phyloP scores from a whole-genome alignment of 1,140 invertebrate species.

The Cyclargus thomasi region DNA sequence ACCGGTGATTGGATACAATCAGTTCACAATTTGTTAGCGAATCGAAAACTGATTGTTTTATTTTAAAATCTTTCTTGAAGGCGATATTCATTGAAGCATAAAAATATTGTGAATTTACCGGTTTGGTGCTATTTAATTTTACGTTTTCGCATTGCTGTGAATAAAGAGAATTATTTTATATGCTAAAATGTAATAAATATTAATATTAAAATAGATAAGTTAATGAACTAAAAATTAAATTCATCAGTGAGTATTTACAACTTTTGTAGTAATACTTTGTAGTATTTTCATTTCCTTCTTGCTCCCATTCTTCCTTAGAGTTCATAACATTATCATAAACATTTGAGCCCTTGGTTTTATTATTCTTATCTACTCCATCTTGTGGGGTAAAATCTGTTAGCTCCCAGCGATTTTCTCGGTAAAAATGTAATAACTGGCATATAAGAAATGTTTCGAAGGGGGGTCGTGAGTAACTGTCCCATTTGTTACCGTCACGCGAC shows the following conservation, averaged over 20 bases:
- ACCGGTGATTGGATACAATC: conserved; percentile 28
- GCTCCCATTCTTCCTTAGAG: not conserved
- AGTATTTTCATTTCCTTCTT: not conserved
- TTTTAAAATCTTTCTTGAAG: not conserved
- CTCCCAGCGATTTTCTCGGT: conserved; percentile 22
- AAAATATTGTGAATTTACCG: not conserved
- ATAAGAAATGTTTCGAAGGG: conserved; percentile 48
- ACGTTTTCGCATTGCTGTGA: too few species aligned
- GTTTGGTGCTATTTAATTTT: not conserved
- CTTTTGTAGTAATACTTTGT: not conserved
- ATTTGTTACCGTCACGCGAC: conserved; percentile 59
- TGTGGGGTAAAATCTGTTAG: conserved; percentile 25
- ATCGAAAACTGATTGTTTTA: not conserved
- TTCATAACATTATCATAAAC: conserved; percentile 5
- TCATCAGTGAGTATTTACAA: too few species aligned
- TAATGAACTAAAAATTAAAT: too few species aligned
- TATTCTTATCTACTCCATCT: conserved; percentile 17
- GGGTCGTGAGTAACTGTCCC: conserved; percentile 50
- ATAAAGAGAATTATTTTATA: too few species aligned
- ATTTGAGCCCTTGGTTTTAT: conserved; percentile 8
- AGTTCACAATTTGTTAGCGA: conserved; percentile 33
- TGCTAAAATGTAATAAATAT: too few species aligned
- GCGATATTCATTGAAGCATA: not conserved
- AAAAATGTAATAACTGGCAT: conserved; percentile 41
- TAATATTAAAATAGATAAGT: too few species aligned